Evolutionary conservation across 2,113 vertebrate species (phyloP), one percentile per base, ranked within the genome.

Genomic region (Zeus faber): DNA sequence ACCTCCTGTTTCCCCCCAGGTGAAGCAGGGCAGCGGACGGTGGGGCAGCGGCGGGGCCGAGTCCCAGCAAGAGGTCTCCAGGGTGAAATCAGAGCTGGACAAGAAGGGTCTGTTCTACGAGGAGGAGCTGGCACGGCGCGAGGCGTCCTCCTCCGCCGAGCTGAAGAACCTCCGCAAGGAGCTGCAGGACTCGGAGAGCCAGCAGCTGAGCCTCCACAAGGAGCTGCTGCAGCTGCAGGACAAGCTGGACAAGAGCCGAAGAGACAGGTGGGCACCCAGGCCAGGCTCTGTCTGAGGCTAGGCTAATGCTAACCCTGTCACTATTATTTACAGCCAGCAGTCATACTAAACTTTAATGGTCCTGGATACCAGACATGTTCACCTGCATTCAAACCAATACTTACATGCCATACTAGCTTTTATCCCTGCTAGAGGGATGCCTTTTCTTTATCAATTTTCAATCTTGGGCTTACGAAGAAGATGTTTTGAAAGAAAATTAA

Each of bases 51-150:
- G 87, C 17, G 72, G 89, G 0, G 49, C 80, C 0, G 94, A 95
- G 33, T 91, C 92, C 24, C 95, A 96, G 65, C 94, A 96, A 60
- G 97, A 99, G 66, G 83, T 97, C 75, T 91, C 91, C 47, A 93
- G 91, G 68, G 77, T 94, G 33, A 95, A 90, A 73, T 91, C 93
- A 0, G 96, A 98, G 75, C 91, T 98, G 0, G 96, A 98, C 72
- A 97, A 97, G 76, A 98, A 98, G 74, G 89, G 92, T 26, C 67
- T 96, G 33, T 95, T 93, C 73, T 97, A 95, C 5, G 95, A 98
- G 77, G 96, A 98, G 72, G 96, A 98, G 68, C 52, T 97, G 62
- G 88, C 94, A 52, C 83, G 92, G 16, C 89, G 93, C 5, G 96
- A 99, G 85, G 90, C 93, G 0, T 85, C 91, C 9, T 94, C 97